Evolutionary conservation across 2,113 vertebrate genomes (phyloP).

Genomic region (Petromus typicus): DNA sequence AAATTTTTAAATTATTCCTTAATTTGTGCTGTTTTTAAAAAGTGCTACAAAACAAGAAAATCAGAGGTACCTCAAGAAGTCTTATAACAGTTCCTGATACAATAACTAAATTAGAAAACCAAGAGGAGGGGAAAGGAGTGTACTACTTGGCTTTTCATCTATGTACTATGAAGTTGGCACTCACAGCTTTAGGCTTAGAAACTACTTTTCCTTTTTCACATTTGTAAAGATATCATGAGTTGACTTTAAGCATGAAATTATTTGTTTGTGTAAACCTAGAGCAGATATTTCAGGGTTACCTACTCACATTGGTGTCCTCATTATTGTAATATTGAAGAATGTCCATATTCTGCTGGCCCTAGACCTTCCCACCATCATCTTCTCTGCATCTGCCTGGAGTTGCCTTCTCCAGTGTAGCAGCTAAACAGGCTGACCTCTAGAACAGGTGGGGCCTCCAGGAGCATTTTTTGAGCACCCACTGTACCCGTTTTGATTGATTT

Average conservation of each 20-base stretch:
- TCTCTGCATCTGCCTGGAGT: background rate
- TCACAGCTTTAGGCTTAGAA: background rate
- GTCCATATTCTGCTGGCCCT: background rate
- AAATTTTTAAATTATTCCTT: conserved; percentile 15
- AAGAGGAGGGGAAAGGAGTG: background rate
- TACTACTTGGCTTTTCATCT: background rate
- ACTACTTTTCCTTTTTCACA: background rate
- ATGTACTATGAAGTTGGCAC: background rate
- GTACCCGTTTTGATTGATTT: background rate
- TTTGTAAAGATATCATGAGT: background rate
- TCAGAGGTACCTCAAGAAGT: background rate
- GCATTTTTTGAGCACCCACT: background rate
- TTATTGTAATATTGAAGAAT: background rate
- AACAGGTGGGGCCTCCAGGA: background rate
- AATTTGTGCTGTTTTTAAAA: conserved; percentile 26
- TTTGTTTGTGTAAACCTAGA: background rate
- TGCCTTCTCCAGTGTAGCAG: background rate
- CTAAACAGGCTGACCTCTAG: background rate
- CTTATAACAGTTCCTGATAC: background rate
- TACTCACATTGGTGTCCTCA: background rate
- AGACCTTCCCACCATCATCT: background rate
- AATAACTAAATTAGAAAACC: conserved; percentile 23
- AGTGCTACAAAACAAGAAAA: conserved; percentile 12
- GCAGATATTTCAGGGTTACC: background rate
- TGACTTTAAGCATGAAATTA: background rate